Conservation (phyloP, 2,888 invertebrate genomes). For the Leucophenga maculata region DNA sequence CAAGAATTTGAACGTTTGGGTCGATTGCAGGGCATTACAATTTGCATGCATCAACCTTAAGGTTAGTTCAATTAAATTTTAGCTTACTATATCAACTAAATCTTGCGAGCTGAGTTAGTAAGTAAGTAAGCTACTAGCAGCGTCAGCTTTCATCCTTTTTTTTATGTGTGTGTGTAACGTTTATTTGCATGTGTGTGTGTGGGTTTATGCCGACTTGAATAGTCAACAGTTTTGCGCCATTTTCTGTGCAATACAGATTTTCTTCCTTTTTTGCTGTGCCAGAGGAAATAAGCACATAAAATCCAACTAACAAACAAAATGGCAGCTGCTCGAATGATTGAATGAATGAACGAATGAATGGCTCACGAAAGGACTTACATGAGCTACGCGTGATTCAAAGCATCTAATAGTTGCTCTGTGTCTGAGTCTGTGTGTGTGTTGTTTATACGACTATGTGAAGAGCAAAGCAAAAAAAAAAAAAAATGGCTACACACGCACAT, state of each 20-base stretch:
- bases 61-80: constrained; percentile 59
- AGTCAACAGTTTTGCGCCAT: constrained; percentile 43
- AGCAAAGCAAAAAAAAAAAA: neutral
- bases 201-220: constrained; percentile 33
- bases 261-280: constrained; percentile 1
- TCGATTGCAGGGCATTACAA: constrained; percentile 51
- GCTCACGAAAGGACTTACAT: constrained; percentile 2
- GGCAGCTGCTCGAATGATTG: constrained; percentile 38
- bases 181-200: constrained; percentile 9
- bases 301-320: constrained; percentile 25
- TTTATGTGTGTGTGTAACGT: constrained; percentile 24
- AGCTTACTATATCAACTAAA: constrained; percentile 16
- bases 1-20: neutral
- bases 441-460: neutral
- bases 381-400: neutral
- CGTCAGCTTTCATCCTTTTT: constrained; percentile 30
- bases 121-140: constrained; percentile 19
- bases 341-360: constrained; percentile 41
- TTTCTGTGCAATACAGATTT: constrained; percentile 7
- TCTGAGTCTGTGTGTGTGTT: neutral
- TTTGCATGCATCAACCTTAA: constrained; percentile 39
- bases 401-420: neutral
- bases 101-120: no score
- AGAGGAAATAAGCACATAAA: constrained; percentile 24
- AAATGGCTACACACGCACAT: neutral